phyloP scores from a whole-genome alignment of 2,113 vertebrate species.

The Callopanchax toddi region DNA sequence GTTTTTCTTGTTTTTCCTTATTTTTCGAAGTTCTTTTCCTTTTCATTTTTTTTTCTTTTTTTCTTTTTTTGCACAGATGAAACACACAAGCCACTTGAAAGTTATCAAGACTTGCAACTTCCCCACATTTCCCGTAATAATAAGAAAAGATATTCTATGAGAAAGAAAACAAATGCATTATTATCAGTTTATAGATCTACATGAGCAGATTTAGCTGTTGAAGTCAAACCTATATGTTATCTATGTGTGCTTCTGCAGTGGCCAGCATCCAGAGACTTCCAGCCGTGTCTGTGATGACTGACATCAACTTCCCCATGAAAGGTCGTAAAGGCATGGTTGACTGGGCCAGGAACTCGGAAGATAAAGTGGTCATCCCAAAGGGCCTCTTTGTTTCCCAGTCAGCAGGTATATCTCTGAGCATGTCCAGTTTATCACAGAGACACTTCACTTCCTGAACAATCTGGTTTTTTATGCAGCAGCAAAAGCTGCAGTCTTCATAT shows the following conservation, averaged over 20 bases:
- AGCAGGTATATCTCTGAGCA: slow-evolving; percentile 83
- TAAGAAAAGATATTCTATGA: too few relatives aligned
- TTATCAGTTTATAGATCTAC: too few relatives aligned
- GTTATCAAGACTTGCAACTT: background rate
- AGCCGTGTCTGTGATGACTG: slow-evolving; percentile 94
- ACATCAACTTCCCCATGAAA: slow-evolving; percentile 99
- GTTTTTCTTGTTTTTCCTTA: too few relatives aligned
- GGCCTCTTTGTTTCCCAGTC: slow-evolving; percentile 93
- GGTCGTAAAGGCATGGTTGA: slow-evolving; percentile 99
- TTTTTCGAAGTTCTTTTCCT: too few relatives aligned
- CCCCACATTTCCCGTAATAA: too few relatives aligned
- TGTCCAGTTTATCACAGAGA: slow-evolving; percentile 32
- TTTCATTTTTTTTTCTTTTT: too few relatives aligned
- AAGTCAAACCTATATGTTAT: background rate
- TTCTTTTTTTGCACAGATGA: background rate
- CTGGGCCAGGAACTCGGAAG: slow-evolving; percentile 98
- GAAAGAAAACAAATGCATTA: too few relatives aligned
- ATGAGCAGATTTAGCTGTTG: too few relatives aligned
- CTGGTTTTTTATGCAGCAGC: slow-evolving; percentile 11
- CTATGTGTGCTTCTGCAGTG: slow-evolving; percentile 81
- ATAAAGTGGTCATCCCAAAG: slow-evolving; percentile 97
- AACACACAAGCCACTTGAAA: background rate
- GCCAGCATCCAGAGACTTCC: slow-evolving; percentile 99
- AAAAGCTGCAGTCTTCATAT: background rate
- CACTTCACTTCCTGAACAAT: background rate